Base-by-base conservation (phyloP, 1,140 invertebrate species). In the Hesperophylax magnus region DNA sequence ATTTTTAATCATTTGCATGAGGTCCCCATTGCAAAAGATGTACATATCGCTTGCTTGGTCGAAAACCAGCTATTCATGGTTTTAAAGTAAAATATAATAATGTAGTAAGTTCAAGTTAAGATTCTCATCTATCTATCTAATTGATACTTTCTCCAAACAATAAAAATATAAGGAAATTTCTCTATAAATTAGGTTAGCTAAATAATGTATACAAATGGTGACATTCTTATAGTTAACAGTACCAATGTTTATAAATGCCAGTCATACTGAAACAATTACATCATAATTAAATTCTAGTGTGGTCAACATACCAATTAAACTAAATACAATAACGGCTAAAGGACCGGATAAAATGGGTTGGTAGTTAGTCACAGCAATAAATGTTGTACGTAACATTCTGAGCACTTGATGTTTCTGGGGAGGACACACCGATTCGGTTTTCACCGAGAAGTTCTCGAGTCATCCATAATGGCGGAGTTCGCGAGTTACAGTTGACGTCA, bases 231-330 rank as follows among this genome's bases (percentile, higher is more conserved):
- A 77, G 18, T 15, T 75, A 77, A 63, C 75, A 77, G 75, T 77
- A 56, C 75, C 56, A 47, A 63, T 61, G 54, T 63, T 47, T 77
- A n/a, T 18, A 79, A 79, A 79, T 79, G 77, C 77, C 77, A 79
- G 77, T 79, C 77, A 71, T 78, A 65, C 77, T 78, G 77, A 78
- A 78, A 67, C 60, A 47, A 53, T 22, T 67, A 67, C 22, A 39
- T 20, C 61, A 61, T 47, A 14, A 47, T 67, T 67, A 27, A 27
- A 67, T 17, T 17, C 27, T 67, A 67, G 24, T 39, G 34, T 77
- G 56, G 39, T 47, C 31, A 77, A n/a, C 52, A 14, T 72, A 53
- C 31, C 22, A 67, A 22, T 52, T 72, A 72, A 11, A 69, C 18
- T 27, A 69, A 31, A 27, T 69, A 69, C 39, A 47, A 47, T 34